phyloP scores from a whole-genome alignment of 35 echinoderm and acorn worm genomes.

The Lytechinus variegatus region DNA sequence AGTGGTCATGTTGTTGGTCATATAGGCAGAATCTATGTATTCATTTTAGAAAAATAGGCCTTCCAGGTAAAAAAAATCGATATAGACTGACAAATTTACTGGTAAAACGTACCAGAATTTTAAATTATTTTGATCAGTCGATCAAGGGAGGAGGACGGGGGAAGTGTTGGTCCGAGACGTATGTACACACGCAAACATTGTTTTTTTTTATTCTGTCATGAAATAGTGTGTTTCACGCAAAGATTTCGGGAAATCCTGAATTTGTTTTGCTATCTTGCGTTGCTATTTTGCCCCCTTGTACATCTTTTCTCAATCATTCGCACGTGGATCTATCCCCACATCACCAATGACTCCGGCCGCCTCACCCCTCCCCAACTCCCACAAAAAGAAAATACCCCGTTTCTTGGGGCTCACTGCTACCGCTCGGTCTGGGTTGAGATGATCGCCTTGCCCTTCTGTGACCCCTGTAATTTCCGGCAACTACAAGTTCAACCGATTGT shows the following conservation, averaged over 20 bases:
- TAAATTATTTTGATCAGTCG: no score
- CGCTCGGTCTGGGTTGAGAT: neutral
- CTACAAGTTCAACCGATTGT: neutral
- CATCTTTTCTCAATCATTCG: no score
- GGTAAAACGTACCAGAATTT: neutral
- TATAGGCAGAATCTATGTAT: no score
- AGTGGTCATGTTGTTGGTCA: no score
- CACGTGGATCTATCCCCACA: neutral
- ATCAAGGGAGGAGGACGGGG: no score
- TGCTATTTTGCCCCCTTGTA: no score
- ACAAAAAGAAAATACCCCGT: neutral
- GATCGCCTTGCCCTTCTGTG: slow-evolving; percentile 26
- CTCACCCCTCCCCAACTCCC: neutral
- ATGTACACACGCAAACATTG: no score
- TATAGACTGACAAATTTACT: neutral
- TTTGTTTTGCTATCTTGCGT: no score
- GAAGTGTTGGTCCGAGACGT: no score
- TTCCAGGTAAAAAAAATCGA: neutral
- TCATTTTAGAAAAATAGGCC: neutral
- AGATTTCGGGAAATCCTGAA: no score
- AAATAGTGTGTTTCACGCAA: no score
- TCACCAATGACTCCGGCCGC: neutral
- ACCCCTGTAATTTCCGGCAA: slow-evolving; percentile 44
- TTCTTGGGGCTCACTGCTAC: neutral
- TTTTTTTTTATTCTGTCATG: no score